Evolutionary conservation across 2,888 invertebrate species (phyloP), one percentile per base, ranked within the genome.

Genomic region (Tetragonisca angustula): DNA sequence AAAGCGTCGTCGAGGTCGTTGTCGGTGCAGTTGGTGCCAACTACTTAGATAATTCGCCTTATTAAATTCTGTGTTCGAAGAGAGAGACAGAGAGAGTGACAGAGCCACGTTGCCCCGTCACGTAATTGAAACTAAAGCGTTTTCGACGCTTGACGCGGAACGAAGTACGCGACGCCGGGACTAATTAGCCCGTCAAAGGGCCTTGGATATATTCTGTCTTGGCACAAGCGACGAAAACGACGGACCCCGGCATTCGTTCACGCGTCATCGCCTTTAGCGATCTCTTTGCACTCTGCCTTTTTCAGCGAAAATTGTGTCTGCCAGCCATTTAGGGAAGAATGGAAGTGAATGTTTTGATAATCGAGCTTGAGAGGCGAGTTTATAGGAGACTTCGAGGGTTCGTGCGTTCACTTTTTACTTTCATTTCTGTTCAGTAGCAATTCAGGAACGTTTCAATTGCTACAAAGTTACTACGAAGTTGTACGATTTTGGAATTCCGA

Each of bases 111-210:
- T 61, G 21, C n/a, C 19, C 65, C 82, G 68, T 82, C 73, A 72
- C 85, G 86, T 91, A 91, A 91, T 91, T 90, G 89, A 90, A 91
- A 91, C 88, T 91, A 90, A 91, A 90, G 84, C 86, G 88, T 89
- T 89, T 89, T 84, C 88, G 86, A 83, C 87, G 86, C 78, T 75
- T 85, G 75, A 85, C 84, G 85, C 81, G 87, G 88, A 88, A 89
- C 87, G 85, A 80, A 84, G 86, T 89, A 89, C 88, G 87, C 87
- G 86, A 86, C 79, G 76, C 71, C 49, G 73, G 75, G 84, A 56
- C 87, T 91, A 91, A 90, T 91, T 90, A 89, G 88, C 65, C 79
- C 86, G 88, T 91, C 90, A 91, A 91, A 91, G 88, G 90, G 85
- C 83, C 76, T 52, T 68, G 78, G 85, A 89, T 85, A 87, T 88